These are phyloP conservation scores for Dinomys branickii DNA, from an alignment of 2,113 vertebrate species.

Conservation along the genomic window DNA sequence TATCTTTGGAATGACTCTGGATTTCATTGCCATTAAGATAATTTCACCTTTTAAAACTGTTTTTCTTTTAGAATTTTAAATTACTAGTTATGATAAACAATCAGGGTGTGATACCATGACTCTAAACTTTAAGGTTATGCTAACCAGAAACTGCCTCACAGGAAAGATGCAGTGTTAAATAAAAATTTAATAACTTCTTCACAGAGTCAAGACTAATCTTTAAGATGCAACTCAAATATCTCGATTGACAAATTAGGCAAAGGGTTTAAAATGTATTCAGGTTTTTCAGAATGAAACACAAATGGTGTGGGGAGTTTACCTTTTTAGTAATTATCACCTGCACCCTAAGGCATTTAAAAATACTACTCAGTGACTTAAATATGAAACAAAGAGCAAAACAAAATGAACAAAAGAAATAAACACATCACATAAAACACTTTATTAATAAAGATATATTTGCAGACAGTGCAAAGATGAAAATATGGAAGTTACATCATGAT, in stretches of 20 bases:
- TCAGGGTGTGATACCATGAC: constrained; percentile 21
- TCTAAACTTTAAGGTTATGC: constrained; percentile 61
- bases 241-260: not conserved
- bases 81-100: constrained; percentile 47
- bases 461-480: not conserved
- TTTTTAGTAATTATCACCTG: not conserved
- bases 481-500: not conserved
- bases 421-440: not conserved
- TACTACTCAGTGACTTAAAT: constrained; percentile 18
- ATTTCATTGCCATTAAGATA: constrained; percentile 62
- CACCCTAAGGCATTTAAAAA: not conserved
- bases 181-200: constrained; percentile 74
- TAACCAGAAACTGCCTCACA: constrained; percentile 49
- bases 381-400: not conserved
- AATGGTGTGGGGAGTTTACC: not conserved
- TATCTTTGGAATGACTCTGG: constrained; percentile 54
- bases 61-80: constrained; percentile 66
- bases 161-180: constrained; percentile 57
- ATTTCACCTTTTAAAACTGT: constrained; percentile 59
- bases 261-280: constrained; percentile 20
- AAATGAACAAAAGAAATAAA: not conserved
- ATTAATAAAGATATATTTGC: not conserved
- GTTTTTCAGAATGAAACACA: constrained; percentile 27
- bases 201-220: constrained; percentile 65
- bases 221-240: not conserved